These are phyloP conservation scores for Beroe ovata DNA, from an alignment of 37 sponge, comb jelly and placozoan species.

Conservation along the genomic window DNA sequence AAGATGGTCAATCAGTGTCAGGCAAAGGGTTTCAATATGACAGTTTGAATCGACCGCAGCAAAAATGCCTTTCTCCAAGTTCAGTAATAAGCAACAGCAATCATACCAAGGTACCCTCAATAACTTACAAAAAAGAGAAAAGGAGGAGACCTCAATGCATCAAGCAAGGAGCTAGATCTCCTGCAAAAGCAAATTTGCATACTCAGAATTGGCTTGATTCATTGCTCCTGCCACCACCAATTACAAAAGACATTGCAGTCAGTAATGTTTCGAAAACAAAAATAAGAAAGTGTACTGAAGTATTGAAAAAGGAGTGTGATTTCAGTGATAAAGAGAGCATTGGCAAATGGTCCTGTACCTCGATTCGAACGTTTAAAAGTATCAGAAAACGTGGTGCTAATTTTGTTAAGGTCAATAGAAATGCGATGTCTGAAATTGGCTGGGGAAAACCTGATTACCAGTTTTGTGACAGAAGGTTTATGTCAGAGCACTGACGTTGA, in stretches of 20 bases:
- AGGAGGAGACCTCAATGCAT: not conserved
- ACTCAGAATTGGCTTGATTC: constrained; percentile 29
- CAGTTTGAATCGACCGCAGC: not conserved
- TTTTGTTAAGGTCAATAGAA: constrained; percentile 7
- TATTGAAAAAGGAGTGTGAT: not conserved
- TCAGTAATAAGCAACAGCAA: not conserved
- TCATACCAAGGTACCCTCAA: not conserved
- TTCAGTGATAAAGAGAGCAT: constrained; percentile 22
- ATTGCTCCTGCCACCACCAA: not conserved
- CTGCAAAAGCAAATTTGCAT: not conserved
- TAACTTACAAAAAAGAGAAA: constrained; percentile 5
- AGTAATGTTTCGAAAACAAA: not conserved
- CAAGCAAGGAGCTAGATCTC: not conserved
- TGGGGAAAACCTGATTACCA: not conserved
- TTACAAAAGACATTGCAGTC: not conserved
- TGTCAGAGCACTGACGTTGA: constrained; percentile 30
- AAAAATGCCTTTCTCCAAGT: not conserved
- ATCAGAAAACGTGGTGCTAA: constrained; percentile 7
- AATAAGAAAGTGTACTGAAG: not conserved
- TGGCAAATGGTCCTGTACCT: constrained; percentile 28
- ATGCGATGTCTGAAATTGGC: not conserved
- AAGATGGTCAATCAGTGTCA: not conserved
- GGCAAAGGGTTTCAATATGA: not conserved
- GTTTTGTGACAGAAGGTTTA: not conserved
- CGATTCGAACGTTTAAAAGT: constrained; percentile 9